Evolutionary conservation across 2,113 vertebrate species (phyloP), one percentile per base, ranked within the genome.

Genomic region (Climacteris rufus): DNA sequence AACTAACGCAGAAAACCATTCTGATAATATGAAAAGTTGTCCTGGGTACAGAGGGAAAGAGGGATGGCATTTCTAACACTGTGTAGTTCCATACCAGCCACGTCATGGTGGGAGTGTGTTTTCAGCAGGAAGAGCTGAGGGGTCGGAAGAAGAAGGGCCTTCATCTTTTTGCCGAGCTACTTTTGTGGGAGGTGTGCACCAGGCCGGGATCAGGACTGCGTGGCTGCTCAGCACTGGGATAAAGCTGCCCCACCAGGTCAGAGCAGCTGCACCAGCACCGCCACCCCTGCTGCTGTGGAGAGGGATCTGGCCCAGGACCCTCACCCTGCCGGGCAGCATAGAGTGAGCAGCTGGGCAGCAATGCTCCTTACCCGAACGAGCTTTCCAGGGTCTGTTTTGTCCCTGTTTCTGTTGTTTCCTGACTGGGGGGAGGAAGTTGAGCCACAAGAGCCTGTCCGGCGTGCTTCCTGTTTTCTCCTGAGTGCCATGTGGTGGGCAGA

Each of bases 331-430:
- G 3, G n/a, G 35, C 65, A 28, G 35, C 7, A 0, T 11, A 7
- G 42, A 11, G 9, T 1, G 18, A 9, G 24, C 56, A 25, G 39
- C 27, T 31, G 2, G 21, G 16, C 56, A 37, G 56, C 21, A 4
- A 2, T 1, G 0, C 37, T 21, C 37, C 66, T 15, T 2, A 4
- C 6, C 10, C 3, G 0, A 20, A 10, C 16, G 2, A 4, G 9
- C 49, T 27, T 10, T 7, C 40, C 49, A 4, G n/a, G 50, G 39
- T 10, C 6, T n/a, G 25, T 16, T 35, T 45, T 42, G 42, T 28
- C 17, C 13, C 42, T 57, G 16, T 21, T 49, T 11, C 71, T 44
- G 4, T 4, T n/a, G 25, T 17, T 16, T 11, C 30, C 2, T 3
- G 52, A 1, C 24, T 35, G 83, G 25, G 24, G 16, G 66, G 60